Percentiles rank a stretch among this genome's conserved stretches.
These are phyloP conservation scores for Bellardia pandia DNA, from an alignment of 2,888 invertebrate species.

Conservation along the genomic window DNA sequence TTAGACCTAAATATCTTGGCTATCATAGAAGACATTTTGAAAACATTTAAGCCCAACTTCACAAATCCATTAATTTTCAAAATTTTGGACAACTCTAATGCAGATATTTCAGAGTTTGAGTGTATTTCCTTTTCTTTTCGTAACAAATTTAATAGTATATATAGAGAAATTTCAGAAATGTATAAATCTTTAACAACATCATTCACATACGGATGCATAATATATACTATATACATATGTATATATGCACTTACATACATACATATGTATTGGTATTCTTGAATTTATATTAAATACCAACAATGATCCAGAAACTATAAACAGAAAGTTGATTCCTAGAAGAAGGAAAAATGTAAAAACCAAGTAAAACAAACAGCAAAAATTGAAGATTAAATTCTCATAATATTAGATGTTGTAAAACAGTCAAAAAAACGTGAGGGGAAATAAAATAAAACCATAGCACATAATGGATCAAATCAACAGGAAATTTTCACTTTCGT, in stretches of 20 bases:
- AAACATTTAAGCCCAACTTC: too few relatives aligned
- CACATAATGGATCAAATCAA: slow-evolving; percentile 59
- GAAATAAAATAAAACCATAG: slow-evolving; percentile 8
- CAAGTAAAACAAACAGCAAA: slow-evolving; percentile 10
- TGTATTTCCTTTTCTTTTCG: background rate
- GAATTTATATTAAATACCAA: slow-evolving; percentile 8
- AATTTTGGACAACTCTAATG: too few relatives aligned
- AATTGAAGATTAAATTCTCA: slow-evolving; percentile 30
- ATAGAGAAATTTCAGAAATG: background rate
- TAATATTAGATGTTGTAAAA: background rate
- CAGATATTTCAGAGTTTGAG: background rate
- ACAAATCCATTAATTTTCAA: too few relatives aligned
- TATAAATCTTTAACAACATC: slow-evolving; percentile 22
- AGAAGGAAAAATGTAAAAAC: background rate
- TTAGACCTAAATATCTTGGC: too few relatives aligned
- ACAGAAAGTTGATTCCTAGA: background rate
- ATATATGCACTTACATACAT: background rate
- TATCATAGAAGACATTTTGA: too few relatives aligned
- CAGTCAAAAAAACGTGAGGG: background rate
- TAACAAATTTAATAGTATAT: background rate
- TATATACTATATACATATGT: too few relatives aligned
- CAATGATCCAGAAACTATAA: slow-evolving; percentile 16
- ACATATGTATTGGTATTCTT: background rate
- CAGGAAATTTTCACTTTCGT: slow-evolving; percentile 51
- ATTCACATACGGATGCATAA: background rate